Evolutionary conservation across 2,113 vertebrate species (phyloP).

Genomic region (Coturnix japonica): DNA sequence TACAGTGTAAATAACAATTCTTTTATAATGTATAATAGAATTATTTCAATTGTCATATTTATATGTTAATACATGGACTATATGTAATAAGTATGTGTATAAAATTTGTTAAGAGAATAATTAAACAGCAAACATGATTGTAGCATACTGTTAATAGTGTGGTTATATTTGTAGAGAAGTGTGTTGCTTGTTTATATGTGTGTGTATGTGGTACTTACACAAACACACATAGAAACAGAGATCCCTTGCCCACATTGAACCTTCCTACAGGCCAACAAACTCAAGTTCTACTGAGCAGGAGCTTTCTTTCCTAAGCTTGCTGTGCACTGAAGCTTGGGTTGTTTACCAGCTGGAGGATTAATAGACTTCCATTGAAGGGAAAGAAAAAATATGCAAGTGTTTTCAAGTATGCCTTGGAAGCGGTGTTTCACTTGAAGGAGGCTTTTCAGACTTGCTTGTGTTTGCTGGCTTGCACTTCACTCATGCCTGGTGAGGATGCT

Average conservation of each 20-base stretch:
- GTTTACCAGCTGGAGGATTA: constrained; percentile 52
- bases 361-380: background rate
- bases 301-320: constrained; percentile 23
- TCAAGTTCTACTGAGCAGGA: background rate
- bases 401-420: constrained; percentile 42
- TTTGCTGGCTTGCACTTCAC: constrained; percentile 25
- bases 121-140: background rate
- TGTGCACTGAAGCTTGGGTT: background rate
- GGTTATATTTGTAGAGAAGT: background rate
- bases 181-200: background rate
- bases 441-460: constrained; percentile 37
- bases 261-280: background rate
- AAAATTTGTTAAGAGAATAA: background rate
- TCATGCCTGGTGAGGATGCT: background rate
- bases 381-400: background rate
- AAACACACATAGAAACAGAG: background rate
- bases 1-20: background rate
- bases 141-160: background rate
- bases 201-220: background rate
- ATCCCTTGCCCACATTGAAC: background rate
- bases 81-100: background rate
- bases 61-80: background rate
- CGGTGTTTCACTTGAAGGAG: background rate
- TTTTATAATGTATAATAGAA: background rate
- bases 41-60: background rate